Base-by-base conservation (phyloP, 1,140 invertebrate genomes). In the Drosophila neocordata region DNA sequence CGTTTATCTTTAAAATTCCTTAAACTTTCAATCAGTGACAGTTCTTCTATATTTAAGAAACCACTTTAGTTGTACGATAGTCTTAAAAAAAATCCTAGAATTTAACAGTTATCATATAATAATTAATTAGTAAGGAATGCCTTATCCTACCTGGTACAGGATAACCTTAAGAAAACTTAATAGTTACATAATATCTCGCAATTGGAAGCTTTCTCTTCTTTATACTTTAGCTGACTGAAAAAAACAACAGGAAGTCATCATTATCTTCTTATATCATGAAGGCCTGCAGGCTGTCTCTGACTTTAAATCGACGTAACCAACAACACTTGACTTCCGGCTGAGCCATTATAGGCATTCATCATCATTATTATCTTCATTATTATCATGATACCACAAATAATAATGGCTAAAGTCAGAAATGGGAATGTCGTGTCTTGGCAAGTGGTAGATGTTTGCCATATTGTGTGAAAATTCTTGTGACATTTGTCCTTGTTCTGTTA, bases 281-380 rank as follows among this genome's bases (percentile, higher is more conserved):
- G 41, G 34, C 13, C 63, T 65, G 34, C 38, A 12, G 52, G 61
- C 22, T 48, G 65, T 37, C 13, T 41, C 20, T 57, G 38, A 57
- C 38, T 18, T 57, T 18, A 13, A 31, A 51, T 27, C 37, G 37
- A 60, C 56, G 15, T 7, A 44, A 55, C 57, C 62, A 70, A 58
- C 44, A 37, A 44, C 78, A 84, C 80, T 83, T 84, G 80, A 83
- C 80, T 83, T 84, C 68, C 80, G 72, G 76, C 64, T 72, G 60
- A 44, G 37, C 35, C 22, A 55, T 44, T 48, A 57, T 20, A 69
- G 18, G 35, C 53, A 34, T 13, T 38, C 59, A 31, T 22, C 34
- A 12, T 35, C 41, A 48, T 48, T 15, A 3, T 48, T 15, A 11
- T 4, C 15, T 2, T 20, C 15, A 20, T 7, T 8, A n/a, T 48